phyloP scores from a whole-genome alignment of 1,140 invertebrate genomes.

The Asbolus verrucosus region DNA sequence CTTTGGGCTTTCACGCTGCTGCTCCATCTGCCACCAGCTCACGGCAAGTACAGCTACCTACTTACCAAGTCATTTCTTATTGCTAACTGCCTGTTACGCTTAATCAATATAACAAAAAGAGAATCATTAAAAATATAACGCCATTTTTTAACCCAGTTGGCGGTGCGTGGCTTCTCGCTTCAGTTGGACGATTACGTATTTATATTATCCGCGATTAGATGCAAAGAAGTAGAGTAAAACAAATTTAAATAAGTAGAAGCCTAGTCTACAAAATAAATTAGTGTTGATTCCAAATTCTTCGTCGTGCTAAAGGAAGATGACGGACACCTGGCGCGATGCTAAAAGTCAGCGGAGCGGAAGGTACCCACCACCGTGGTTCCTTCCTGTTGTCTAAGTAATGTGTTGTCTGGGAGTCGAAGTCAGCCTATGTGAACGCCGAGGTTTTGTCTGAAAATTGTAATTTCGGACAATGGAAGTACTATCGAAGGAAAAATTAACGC shows the following conservation, averaged over 20 bases:
- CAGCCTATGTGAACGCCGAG: too few relatives aligned
- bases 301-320: neutral
- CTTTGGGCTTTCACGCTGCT: constrained; percentile 44
- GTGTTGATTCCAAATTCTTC: neutral
- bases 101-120: neutral
- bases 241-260: neutral
- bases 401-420: neutral
- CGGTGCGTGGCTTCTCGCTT: constrained; percentile 3
- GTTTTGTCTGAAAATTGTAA: too few relatives aligned
- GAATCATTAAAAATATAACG: constrained; percentile 5
- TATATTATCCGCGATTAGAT: neutral
- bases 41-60: constrained; percentile 41
- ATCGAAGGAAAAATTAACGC: too few relatives aligned
- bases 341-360: constrained; percentile 45
- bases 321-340: constrained; percentile 37
- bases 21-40: constrained; percentile 5
- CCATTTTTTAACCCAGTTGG: constrained; percentile 9
- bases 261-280: too few relatives aligned
- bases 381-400: constrained; percentile 19
- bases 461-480: too few relatives aligned
- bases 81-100: too few relatives aligned
- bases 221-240: constrained; percentile 12
- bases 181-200: constrained; percentile 17
- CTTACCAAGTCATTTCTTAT: too few relatives aligned
- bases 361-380: constrained; percentile 47